Evolutionary conservation across 2,113 vertebrate species (phyloP), one percentile per base, ranked within the genome.

Genomic region (Oncorhynchus nerka): DNA sequence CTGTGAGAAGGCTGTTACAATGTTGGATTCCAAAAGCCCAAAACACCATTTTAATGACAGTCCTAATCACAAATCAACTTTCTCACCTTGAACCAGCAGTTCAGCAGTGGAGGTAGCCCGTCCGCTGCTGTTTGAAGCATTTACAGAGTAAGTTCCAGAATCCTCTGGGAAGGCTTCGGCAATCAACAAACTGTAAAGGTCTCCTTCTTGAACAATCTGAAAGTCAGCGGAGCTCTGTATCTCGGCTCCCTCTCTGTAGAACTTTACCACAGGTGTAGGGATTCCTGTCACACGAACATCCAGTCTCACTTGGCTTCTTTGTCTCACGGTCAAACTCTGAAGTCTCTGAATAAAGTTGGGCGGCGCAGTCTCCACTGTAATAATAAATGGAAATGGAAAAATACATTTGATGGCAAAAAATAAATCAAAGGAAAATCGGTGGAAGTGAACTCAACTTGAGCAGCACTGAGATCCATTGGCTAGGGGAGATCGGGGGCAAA

Each of bases 211-310:
- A 84, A 93, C 90, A 94, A 96, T 95, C 93, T 95, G 93, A 71
- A 96, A 96, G 94, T 96, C 95, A 84, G 88, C 90, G 90, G 95
- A 95, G 91, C 94, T 96, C 89, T 97, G 97, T 83, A 99, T 99
- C 95, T 99, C 98, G 16, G 96, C 97, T 93, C 98, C 97, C 24
- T 99, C 98, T 91, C 97, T 94, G 91, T 96, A 97, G 92, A 99
- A 99, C 93, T 97, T 99, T 88, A 99, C 95, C 91, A 95, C 93
- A 93, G 98, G 97, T 91, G 96, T 93, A 88, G 98, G 98, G 95
- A 98, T 99, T 90, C 98, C 98, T 76, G 96, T 95, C 83, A 99
- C 96, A 83, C 91, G 93, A 74, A 98, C 96, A 39, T 97, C 95
- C 93, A 99, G 93, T 86, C 93, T 92, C 79, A 98, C 96, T 94